A percentile compares a stretch with the other conserved stretches of the same genome.
These are phyloP conservation scores for Scaptomyza montana DNA, from an alignment of 1,140 invertebrate species.

Conservation along the genomic window DNA sequence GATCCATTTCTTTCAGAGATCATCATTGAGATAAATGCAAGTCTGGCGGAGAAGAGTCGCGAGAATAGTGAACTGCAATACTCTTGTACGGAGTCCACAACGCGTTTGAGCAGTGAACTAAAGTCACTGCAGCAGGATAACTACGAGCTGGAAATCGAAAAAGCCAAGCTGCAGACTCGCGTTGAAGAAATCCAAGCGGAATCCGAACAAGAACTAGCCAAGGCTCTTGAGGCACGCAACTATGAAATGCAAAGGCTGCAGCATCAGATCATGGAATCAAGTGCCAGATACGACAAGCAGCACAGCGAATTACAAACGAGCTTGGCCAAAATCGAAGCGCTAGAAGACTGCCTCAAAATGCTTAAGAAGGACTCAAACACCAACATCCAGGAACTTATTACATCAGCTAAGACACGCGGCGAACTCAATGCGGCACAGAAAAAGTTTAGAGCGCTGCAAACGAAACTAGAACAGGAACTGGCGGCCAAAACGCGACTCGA, in stretches of 20 bases:
- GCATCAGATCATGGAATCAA: constrained; percentile 67
- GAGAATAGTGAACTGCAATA: constrained; percentile 85
- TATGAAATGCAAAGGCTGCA: constrained; percentile 82
- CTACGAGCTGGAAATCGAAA: constrained; percentile 75
- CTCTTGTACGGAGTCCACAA: constrained; percentile 84
- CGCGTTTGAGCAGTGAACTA: constrained; percentile 78
- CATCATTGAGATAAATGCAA: constrained; percentile 84
- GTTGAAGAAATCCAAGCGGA: constrained; percentile 82
- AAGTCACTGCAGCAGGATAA: constrained; percentile 73
- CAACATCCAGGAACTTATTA: constrained; percentile 83
- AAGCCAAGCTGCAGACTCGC: constrained; percentile 84
- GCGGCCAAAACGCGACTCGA: constrained; percentile 64
- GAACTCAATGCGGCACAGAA: constrained; percentile 84
- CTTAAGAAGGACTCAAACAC: constrained; percentile 83
- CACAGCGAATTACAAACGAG: constrained; percentile 73
- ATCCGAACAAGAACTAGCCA: constrained; percentile 74
- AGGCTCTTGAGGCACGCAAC: constrained; percentile 77
- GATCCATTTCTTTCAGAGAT: constrained; percentile 63
- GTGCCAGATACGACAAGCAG: constrained; percentile 61
- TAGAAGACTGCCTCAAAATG: constrained; percentile 84
- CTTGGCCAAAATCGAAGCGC: constrained; percentile 75
- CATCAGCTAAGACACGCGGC: constrained; percentile 84
- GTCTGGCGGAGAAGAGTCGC: constrained; percentile 84
- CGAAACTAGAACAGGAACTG: constrained; percentile 84
- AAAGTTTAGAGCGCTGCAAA: constrained; percentile 80